These are phyloP conservation scores for Lepetodrilus schrolli DNA, from an alignment of 2,888 invertebrate genomes.

Conservation along the genomic window DNA sequence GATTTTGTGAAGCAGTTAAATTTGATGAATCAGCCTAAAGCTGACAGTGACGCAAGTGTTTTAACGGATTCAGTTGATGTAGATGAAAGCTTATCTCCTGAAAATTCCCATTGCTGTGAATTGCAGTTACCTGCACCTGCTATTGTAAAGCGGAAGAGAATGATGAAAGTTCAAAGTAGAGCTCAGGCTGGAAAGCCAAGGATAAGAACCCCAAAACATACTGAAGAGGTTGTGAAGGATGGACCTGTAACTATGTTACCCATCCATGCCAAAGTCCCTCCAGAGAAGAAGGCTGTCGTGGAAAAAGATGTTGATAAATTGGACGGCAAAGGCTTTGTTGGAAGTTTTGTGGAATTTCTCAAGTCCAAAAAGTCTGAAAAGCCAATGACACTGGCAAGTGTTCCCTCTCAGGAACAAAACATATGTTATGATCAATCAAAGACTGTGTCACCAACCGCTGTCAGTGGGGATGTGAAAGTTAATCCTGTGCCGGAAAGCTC, in stretches of 20 bases:
- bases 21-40: slow-evolving; percentile 4
- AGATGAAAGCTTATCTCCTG: not conserved
- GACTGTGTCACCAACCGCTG: not conserved
- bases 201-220: slow-evolving; percentile 12
- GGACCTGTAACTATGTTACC: not conserved
- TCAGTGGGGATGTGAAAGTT: not conserved
- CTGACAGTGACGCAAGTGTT: not conserved
- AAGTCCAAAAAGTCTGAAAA: slow-evolving; percentile 20
- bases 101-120: no score
- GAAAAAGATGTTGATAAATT: slow-evolving; percentile 28
- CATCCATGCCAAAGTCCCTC: not conserved
- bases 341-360: slow-evolving; percentile 40
- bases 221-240: not conserved
- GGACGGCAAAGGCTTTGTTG: slow-evolving; percentile 34
- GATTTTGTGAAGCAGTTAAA: slow-evolving; percentile 29
- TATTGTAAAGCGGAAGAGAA: not conserved
- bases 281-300: not conserved
- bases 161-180: not conserved
- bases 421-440: no score
- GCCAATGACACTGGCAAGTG: not conserved
- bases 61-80: not conserved
- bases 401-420: not conserved
- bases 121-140: not conserved
- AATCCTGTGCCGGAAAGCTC: not conserved
- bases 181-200: slow-evolving; percentile 3